Percentiles rank a stretch among this genome's conserved stretches.
These are phyloP conservation scores for Acomys russatus DNA, from an alignment of 2,797 vertebrate genomes.

Conservation along the genomic window DNA sequence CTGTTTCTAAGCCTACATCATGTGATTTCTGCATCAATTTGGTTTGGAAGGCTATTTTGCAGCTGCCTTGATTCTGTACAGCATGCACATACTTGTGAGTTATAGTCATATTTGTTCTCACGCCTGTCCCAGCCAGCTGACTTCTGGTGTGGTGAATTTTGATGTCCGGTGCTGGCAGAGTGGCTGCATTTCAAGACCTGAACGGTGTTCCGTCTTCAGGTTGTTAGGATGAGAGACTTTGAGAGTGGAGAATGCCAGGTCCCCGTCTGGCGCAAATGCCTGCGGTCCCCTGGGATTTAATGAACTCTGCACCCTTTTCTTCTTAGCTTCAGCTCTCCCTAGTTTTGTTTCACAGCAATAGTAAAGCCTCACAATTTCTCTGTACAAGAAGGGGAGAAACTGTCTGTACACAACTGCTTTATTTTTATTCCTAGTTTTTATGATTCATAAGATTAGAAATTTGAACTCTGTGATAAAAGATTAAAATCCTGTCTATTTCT, in stretches of 20 bases:
- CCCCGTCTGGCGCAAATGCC: neutral
- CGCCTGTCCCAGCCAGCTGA: slow-evolving; percentile 12
- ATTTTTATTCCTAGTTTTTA: slow-evolving; percentile 15
- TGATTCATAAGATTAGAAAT: slow-evolving; percentile 49
- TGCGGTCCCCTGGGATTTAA: neutral
- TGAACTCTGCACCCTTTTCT: neutral
- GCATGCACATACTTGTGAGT: slow-evolving; percentile 19
- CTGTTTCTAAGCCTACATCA: slow-evolving; percentile 31
- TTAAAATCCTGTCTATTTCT: slow-evolving; percentile 27
- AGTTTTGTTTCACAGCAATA: neutral
- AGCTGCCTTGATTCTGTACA: slow-evolving; percentile 54
- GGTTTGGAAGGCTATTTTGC: slow-evolving; percentile 31
- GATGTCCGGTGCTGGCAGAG: neutral
- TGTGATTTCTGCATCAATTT: slow-evolving; percentile 40
- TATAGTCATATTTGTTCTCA: slow-evolving; percentile 23
- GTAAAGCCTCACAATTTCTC: neutral
- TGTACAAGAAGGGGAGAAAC: slow-evolving; percentile 30
- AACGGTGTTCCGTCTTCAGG: neutral
- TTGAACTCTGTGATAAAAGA: neutral
- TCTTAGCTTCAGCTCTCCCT: neutral
- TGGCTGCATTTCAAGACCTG: slow-evolving; percentile 6
- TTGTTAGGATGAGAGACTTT: neutral
- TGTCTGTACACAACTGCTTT: slow-evolving; percentile 10
- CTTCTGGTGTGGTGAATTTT: neutral
- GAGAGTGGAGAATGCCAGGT: neutral